Evolutionary conservation across 2,888 invertebrate species (phyloP).

Genomic region (Andrena chrysosceles): DNA sequence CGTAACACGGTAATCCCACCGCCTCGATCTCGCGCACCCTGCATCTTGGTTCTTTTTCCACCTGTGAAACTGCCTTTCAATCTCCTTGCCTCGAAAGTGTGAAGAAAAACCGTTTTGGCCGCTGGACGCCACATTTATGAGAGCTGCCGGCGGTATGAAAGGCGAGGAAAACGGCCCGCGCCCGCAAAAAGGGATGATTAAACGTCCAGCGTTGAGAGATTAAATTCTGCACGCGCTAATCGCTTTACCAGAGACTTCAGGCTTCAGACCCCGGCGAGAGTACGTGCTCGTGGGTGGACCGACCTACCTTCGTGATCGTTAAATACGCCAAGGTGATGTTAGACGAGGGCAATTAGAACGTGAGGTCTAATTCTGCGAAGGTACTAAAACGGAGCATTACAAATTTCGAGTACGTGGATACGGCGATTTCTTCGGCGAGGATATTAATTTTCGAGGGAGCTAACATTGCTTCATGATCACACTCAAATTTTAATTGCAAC

Average conservation of each 20-base stretch:
- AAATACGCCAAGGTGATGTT: neutral
- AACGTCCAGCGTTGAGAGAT: constrained; percentile 46
- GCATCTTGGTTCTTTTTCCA: neutral
- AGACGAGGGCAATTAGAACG: neutral
- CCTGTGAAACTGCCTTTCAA: constrained; percentile 34
- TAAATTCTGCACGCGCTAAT: constrained; percentile 51
- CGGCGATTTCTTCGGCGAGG: no score
- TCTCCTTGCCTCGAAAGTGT: constrained; percentile 5
- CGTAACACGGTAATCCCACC: constrained; percentile 20
- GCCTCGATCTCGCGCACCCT: neutral
- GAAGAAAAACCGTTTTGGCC: constrained; percentile 20
- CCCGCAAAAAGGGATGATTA: constrained; percentile 33
- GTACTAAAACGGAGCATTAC: neutral
- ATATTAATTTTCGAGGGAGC: no score
- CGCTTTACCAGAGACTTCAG: constrained; percentile 14
- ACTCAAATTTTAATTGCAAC: no score
- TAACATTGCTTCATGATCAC: no score
- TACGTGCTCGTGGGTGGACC: neutral
- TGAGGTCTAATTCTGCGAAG: neutral
- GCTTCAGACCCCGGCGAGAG: neutral
- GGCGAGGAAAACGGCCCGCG: constrained; percentile 22
- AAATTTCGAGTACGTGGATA: no score
- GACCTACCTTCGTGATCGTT: neutral
- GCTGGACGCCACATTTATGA: constrained; percentile 28
- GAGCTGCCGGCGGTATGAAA: constrained; percentile 32